Evolutionary conservation across 2,888 invertebrate species (phyloP).

Genomic region (Alsophila aescularia): DNA sequence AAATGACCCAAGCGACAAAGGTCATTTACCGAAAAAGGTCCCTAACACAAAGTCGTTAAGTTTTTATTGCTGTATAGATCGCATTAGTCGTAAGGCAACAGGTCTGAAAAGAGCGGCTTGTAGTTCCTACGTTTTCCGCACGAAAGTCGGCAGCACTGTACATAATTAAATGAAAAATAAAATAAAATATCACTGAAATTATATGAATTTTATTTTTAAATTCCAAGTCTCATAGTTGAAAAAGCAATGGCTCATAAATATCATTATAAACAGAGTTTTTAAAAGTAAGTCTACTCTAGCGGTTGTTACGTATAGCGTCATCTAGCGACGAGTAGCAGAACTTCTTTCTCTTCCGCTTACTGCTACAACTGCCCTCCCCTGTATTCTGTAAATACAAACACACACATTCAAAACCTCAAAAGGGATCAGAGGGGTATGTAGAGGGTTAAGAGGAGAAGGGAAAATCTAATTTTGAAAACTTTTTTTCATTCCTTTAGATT

Average conservation of each 20-base stretch:
- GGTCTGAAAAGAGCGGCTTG: conserved; percentile 37
- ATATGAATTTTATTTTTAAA: neutral
- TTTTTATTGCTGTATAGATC: conserved; percentile 57
- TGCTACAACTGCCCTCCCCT: conserved; percentile 32
- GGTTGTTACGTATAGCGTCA: conserved; percentile 57
- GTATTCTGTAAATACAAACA: conserved; percentile 41
- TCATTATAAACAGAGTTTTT: neutral
- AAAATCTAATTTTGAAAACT: conserved; percentile 38
- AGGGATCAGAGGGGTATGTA: conserved; percentile 38
- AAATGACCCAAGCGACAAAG: conserved; percentile 51
- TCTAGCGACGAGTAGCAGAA: conserved; percentile 73
- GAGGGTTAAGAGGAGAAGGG: conserved; percentile 31
- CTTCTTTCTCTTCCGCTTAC: conserved; percentile 45
- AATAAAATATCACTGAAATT: neutral
- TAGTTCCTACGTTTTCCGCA: conserved; percentile 64
- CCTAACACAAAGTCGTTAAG: conserved; percentile 55
- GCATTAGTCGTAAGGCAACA: conserved; percentile 19
- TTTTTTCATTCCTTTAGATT: conserved; percentile 26
- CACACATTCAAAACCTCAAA: conserved; percentile 43
- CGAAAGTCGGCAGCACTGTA: conserved; percentile 58
- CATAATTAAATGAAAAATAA: conserved; percentile 17
- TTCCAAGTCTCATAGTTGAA: neutral
- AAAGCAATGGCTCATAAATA: neutral
- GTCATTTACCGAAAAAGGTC: conserved; percentile 50
- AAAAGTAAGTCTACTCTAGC: neutral